A percentile compares a stretch with the other conserved stretches of the same genome.
Evolutionary conservation across 2,888 invertebrate species (phyloP).

Genomic region (Apotomis betuletana): DNA sequence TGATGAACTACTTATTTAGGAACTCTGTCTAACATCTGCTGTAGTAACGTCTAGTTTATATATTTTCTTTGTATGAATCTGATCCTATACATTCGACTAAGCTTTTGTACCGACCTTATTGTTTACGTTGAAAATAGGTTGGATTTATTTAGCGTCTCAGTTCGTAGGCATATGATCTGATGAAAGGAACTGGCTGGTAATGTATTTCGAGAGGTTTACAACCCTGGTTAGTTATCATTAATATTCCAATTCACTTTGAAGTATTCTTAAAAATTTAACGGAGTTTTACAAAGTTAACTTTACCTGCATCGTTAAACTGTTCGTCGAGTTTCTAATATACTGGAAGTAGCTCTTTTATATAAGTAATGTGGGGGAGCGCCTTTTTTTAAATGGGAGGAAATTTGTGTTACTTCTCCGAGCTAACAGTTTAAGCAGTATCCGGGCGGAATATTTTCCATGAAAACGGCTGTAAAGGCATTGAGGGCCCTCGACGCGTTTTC

Average conservation of each 20-base stretch:
- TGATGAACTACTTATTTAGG: no score
- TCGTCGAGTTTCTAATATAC: slow-evolving; percentile 15
- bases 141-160: slow-evolving; percentile 14
- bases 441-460: slow-evolving; percentile 16
- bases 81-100: background rate
- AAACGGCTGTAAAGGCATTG: slow-evolving; percentile 27
- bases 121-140: background rate
- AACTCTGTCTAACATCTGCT: no score
- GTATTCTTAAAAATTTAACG: slow-evolving; percentile 27
- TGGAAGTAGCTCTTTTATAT: background rate
- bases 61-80: no score
- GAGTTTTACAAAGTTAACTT: slow-evolving; percentile 8
- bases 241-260: slow-evolving; percentile 35
- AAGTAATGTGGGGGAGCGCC: background rate
- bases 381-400: slow-evolving; percentile 6
- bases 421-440: slow-evolving; percentile 23
- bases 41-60: no score
- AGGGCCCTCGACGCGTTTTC: slow-evolving; percentile 26
- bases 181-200: slow-evolving; percentile 31
- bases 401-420: slow-evolving; percentile 1
- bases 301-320: slow-evolving; percentile 22
- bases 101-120: background rate
- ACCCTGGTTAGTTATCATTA: slow-evolving; percentile 26
- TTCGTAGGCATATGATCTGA: slow-evolving; percentile 41
- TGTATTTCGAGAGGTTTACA: slow-evolving; percentile 24